Evolutionary conservation across 1,140 invertebrate species (phyloP).

Genomic region (Neomicropteryx cornuta): DNA sequence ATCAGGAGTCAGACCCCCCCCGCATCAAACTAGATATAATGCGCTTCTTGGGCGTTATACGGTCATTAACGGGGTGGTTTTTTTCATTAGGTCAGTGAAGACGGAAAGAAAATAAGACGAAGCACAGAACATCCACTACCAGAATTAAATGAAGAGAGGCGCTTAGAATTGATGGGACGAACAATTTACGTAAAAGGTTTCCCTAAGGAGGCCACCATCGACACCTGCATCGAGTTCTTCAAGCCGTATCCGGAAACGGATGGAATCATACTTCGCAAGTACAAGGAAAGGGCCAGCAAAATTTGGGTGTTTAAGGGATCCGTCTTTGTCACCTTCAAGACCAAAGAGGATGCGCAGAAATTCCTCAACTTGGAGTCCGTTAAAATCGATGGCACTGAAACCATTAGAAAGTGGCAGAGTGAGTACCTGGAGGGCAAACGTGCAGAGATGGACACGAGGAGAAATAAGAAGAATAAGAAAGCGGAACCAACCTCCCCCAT

Average conservation of each 20-base stretch:
- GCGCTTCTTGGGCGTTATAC: no score
- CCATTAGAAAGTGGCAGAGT: conserved; percentile 60
- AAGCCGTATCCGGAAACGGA: conserved; percentile 59
- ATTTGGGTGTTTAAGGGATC: conserved; percentile 76
- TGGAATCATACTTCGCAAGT: conserved; percentile 65
- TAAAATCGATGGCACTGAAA: conserved; percentile 60
- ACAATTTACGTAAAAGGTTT: conserved; percentile 90
- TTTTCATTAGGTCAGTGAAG: conserved; percentile 70
- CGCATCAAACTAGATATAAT: no score
- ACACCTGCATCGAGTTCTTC: conserved; percentile 66
- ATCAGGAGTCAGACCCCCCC: no score
- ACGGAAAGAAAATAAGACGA: conserved; percentile 71
- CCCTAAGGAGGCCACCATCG: conserved; percentile 55
- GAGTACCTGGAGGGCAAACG: conserved; percentile 63
- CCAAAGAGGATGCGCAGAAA: conserved; percentile 48
- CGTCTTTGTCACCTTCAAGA: conserved; percentile 75
- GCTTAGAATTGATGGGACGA: conserved; percentile 61
- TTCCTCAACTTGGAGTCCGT: conserved; percentile 49
- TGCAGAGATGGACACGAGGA: conserved; percentile 44
- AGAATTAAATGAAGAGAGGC: conserved; percentile 71
- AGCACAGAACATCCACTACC: conserved; percentile 67
- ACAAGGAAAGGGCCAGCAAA: conserved; percentile 52
- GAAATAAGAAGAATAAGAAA: conserved; percentile 38
- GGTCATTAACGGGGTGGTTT: no score
- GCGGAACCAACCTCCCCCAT: conserved; percentile 13